A percentile compares a stretch with the other conserved stretches of the same genome.
These are phyloP conservation scores for Beris morrisii DNA, from an alignment of 2,888 invertebrate species.

Conservation along the genomic window DNA sequence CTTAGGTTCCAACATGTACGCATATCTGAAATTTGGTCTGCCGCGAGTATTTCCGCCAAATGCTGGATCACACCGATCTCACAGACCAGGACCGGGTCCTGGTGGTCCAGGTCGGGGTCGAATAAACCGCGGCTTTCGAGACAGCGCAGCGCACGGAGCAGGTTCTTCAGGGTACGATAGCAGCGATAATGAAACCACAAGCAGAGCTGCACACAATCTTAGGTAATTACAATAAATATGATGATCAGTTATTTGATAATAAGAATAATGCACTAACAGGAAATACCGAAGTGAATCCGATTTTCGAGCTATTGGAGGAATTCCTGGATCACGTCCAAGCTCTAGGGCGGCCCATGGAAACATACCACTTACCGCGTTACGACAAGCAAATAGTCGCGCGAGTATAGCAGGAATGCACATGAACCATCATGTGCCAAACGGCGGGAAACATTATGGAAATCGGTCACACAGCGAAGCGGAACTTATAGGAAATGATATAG, in stretches of 20 bases:
- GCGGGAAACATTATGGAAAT: constrained; percentile 56
- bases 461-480: constrained; percentile 88
- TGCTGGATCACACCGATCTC: constrained; percentile 71
- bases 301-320: constrained; percentile 63
- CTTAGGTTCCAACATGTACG: constrained; percentile 88
- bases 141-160: constrained; percentile 57
- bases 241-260: background rate
- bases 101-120: constrained; percentile 60
- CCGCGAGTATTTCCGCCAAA: constrained; percentile 89
- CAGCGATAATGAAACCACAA: constrained; percentile 77
- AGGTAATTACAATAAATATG: constrained; percentile 44
- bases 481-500: constrained; percentile 65
- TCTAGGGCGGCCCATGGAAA: constrained; percentile 51
- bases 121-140: constrained; percentile 61
- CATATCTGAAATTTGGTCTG: constrained; percentile 90
- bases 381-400: constrained; percentile 68
- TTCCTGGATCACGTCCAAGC: constrained; percentile 52
- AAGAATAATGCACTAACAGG: constrained; percentile 47
- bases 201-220: constrained; percentile 57
- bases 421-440: constrained; percentile 47
- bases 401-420: constrained; percentile 57
- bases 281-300: constrained; percentile 87
- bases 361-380: constrained; percentile 68
- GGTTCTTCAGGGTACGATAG: constrained; percentile 93
- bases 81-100: constrained; percentile 57